Conservation (phyloP, 2,113 vertebrate species). For the Tiliqua scincoides region DNA sequence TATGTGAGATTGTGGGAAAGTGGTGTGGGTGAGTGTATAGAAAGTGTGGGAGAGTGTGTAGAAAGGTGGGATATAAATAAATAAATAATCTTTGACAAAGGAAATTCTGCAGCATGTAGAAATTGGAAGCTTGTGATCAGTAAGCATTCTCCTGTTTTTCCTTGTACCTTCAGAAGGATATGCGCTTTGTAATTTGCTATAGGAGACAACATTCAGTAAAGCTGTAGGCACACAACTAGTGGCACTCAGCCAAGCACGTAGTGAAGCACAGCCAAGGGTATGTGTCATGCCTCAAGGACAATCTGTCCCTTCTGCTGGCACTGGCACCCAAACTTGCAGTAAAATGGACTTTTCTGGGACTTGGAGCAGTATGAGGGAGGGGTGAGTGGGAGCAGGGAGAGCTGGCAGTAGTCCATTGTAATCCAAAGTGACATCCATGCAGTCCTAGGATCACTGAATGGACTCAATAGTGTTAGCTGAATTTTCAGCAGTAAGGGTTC, state of each 20-base stretch:
- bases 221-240: background rate
- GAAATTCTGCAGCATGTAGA: background rate
- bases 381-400: background rate
- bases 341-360: background rate
- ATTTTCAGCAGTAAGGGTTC: background rate
- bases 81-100: background rate
- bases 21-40: too few relatives aligned
- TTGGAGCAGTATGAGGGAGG: background rate
- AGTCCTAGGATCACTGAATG: background rate
- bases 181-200: background rate
- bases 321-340: background rate
- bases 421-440: background rate
- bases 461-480: background rate
- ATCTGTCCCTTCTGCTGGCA: background rate
- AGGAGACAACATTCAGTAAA: background rate
- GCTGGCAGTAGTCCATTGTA: background rate
- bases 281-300: background rate
- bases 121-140: background rate
- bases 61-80: too few relatives aligned
- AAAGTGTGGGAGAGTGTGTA: too few relatives aligned
- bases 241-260: background rate
- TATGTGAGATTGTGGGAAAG: too few relatives aligned
- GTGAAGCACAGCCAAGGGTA: background rate
- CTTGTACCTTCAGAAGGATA: background rate
- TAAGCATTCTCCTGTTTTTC: background rate